Conservation (phyloP, 2,888 invertebrate species). For the Leptogaster cylindrica region DNA sequence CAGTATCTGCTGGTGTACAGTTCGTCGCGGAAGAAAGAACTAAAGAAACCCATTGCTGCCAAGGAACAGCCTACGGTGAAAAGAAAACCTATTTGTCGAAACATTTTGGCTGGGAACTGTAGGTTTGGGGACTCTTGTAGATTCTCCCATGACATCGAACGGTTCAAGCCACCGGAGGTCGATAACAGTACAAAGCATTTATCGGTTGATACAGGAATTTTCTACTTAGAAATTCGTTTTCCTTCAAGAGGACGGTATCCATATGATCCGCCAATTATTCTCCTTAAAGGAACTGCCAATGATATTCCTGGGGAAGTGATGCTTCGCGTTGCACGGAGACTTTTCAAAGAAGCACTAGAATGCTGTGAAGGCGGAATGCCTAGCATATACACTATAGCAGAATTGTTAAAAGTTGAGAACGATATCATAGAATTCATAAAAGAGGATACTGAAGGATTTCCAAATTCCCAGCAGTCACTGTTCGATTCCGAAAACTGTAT, state of each 20-base stretch:
- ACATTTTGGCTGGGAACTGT: conserved; percentile 68
- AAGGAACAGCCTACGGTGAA: conserved; percentile 58
- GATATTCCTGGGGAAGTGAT: conserved; percentile 70
- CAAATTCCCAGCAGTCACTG: conserved; percentile 65
- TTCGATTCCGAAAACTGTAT: conserved; percentile 67
- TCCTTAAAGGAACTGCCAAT: conserved; percentile 69
- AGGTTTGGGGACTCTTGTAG: conserved; percentile 77
- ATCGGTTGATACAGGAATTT: conserved; percentile 58
- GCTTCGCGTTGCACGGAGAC: conserved; percentile 70
- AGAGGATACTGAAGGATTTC: conserved; percentile 65
- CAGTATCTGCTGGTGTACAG: conserved; percentile 70
- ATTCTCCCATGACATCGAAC: conserved; percentile 69
- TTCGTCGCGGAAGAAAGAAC: conserved; percentile 63
- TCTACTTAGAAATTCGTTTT: conserved; percentile 79
- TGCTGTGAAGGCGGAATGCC: conserved; percentile 74
- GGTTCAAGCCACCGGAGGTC: conserved; percentile 55
- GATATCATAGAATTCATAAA: conserved; percentile 69
- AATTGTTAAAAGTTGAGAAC: conserved; percentile 73
- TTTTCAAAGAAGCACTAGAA: conserved; percentile 72
- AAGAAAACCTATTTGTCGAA: conserved; percentile 68
- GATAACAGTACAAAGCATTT: conserved; percentile 49
- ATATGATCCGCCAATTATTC: conserved; percentile 74
- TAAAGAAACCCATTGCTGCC: conserved; percentile 60
- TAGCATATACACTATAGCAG: conserved; percentile 74
- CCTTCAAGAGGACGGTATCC: conserved; percentile 75